These are phyloP conservation scores for Anhinga anhinga DNA, from an alignment of 2,113 vertebrate species.

Conservation along the genomic window DNA sequence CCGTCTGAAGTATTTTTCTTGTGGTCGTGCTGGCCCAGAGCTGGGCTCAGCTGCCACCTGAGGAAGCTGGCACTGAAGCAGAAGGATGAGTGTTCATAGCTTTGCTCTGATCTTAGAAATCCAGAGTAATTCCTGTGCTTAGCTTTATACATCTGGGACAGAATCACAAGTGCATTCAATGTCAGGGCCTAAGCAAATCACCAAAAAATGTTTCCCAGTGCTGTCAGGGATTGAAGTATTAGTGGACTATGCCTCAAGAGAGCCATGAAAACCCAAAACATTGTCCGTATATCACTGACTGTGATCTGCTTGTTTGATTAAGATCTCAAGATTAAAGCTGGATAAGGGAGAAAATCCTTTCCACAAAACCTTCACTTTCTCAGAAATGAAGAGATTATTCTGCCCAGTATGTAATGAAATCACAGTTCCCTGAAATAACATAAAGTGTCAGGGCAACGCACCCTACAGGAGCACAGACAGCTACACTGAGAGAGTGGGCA, in stretches of 20 bases:
- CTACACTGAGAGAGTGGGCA: background rate
- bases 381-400: background rate
- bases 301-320: background rate
- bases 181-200: background rate
- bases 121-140: background rate
- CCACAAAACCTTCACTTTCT: background rate
- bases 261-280: background rate
- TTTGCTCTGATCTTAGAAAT: background rate
- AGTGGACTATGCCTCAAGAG: background rate
- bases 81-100: background rate
- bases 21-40: background rate
- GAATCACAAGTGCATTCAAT: background rate
- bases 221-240: background rate
- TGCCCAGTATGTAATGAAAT: background rate
- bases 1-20: background rate
- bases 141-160: background rate
- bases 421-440: background rate
- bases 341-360: background rate
- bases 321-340: background rate
- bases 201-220: background rate
- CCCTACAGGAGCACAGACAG: background rate
- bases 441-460: background rate
- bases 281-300: background rate
- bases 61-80: background rate
- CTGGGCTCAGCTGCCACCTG: background rate